A percentile compares a stretch with the other conserved stretches of the same genome.
Evolutionary conservation across 2,113 vertebrate species (phyloP).

Genomic region (Lota lota): DNA sequence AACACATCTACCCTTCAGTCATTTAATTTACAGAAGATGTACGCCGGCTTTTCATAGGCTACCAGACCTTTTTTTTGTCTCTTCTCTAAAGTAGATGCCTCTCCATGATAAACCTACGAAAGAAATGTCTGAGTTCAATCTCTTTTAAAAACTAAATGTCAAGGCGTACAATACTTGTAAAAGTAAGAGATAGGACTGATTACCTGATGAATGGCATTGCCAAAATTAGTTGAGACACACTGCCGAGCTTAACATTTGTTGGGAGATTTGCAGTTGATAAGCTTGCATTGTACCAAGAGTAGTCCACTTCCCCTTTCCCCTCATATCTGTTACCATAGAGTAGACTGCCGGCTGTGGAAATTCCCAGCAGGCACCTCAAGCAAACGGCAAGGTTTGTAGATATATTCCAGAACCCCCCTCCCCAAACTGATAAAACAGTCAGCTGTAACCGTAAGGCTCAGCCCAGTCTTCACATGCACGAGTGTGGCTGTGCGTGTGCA

Average conservation of each 20-base stretch:
- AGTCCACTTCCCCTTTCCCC: constrained; percentile 26
- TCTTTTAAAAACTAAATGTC: constrained; percentile 51
- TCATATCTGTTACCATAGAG: constrained; percentile 27
- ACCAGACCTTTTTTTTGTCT: too few species aligned
- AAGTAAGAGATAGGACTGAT: neutral
- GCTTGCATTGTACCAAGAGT: neutral
- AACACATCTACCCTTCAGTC: constrained; percentile 43
- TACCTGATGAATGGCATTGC: neutral
- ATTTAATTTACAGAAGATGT: constrained; percentile 36
- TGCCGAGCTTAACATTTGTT: neutral
- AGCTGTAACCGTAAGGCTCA: neutral
- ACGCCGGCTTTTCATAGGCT: too few species aligned
- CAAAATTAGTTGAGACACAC: neutral
- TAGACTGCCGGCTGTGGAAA: constrained; percentile 23
- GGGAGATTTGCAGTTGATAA: neutral
- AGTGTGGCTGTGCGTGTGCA: neutral
- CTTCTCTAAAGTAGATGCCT: constrained; percentile 41
- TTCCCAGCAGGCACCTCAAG: constrained; percentile 37
- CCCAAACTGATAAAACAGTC: constrained; percentile 44
- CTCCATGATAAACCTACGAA: constrained; percentile 48
- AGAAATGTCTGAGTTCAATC: constrained; percentile 58
- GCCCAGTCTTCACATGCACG: constrained; percentile 20
- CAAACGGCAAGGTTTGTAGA: constrained; percentile 32
- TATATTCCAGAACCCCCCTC: constrained; percentile 44
- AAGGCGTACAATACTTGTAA: neutral